These are phyloP conservation scores for Rhagonycha lutea DNA, from an alignment of 2,888 invertebrate species.

Conservation along the genomic window DNA sequence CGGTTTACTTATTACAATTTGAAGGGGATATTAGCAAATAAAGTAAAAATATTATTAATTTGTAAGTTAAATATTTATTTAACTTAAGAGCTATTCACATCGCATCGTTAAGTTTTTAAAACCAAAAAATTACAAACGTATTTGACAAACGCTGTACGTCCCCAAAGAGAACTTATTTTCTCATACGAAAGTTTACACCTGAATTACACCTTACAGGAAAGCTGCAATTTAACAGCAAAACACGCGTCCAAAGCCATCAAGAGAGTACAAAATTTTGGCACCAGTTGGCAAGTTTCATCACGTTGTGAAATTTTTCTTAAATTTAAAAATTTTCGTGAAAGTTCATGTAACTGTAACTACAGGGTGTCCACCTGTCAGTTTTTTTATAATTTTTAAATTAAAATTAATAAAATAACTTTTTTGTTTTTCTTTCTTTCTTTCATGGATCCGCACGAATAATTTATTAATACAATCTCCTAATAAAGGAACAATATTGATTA, in stretches of 20 bases:
- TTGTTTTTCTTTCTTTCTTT: too few species aligned
- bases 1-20: not conserved
- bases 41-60: not conserved
- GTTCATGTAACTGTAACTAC: too few species aligned
- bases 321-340: not conserved
- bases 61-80: too few species aligned
- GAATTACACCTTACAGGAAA: not conserved
- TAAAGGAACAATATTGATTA: too few species aligned
- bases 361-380: too few species aligned
- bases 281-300: not conserved
- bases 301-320: not conserved
- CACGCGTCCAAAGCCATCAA: not conserved
- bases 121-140: not conserved
- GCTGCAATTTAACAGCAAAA: not conserved
- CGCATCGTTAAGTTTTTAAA: not conserved
- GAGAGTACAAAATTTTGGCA: not conserved
- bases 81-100: too few species aligned
- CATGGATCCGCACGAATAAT: too few species aligned
- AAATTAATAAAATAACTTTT: too few species aligned
- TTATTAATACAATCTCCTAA: too few species aligned
- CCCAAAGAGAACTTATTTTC: not conserved
- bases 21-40: too few species aligned
- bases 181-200: not conserved
- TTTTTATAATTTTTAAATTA: too few species aligned
- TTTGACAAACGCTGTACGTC: not conserved